Conservation (phyloP, 2,888 invertebrate species). For the Auanema freiburgensis region DNA sequence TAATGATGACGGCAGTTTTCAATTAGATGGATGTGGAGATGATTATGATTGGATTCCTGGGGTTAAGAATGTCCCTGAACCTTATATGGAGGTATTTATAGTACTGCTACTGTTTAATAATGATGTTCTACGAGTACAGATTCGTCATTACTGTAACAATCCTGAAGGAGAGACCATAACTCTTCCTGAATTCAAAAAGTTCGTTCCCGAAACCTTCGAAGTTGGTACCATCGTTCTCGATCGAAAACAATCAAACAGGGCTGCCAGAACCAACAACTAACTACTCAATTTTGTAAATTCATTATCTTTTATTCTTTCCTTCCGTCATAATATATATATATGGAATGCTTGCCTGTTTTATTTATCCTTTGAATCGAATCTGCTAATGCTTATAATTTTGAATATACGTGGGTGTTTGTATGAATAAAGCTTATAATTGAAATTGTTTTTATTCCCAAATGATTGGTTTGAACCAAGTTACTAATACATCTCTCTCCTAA, state of each 20-base stretch:
- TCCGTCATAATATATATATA: no score
- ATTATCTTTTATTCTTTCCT: no score
- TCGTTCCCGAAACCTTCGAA: constrained; percentile 57
- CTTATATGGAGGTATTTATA: constrained; percentile 46
- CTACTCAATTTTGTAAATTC: no score
- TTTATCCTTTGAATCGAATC: no score
- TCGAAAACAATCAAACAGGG: constrained; percentile 11
- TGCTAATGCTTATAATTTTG: no score
- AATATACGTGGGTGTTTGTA: no score
- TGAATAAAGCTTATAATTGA: no score
- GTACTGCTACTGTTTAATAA: background rate
- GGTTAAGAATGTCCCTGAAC: constrained; percentile 50
- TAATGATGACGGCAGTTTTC: constrained; percentile 59
- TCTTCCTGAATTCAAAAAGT: constrained; percentile 45
- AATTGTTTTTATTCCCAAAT: no score
- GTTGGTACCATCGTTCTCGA: constrained; percentile 55
- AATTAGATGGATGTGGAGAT: constrained; percentile 61
- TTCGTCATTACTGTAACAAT: constrained; percentile 61
- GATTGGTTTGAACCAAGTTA: no score
- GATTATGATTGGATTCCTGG: constrained; percentile 63
- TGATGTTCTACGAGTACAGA: constrained; percentile 21
- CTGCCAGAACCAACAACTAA: no score
- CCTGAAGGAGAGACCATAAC: constrained; percentile 56
- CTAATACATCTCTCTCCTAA: no score
- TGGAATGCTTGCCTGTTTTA: no score